Evolutionary conservation across 2,888 invertebrate species (phyloP).

Genomic region (Agrochola litura): DNA sequence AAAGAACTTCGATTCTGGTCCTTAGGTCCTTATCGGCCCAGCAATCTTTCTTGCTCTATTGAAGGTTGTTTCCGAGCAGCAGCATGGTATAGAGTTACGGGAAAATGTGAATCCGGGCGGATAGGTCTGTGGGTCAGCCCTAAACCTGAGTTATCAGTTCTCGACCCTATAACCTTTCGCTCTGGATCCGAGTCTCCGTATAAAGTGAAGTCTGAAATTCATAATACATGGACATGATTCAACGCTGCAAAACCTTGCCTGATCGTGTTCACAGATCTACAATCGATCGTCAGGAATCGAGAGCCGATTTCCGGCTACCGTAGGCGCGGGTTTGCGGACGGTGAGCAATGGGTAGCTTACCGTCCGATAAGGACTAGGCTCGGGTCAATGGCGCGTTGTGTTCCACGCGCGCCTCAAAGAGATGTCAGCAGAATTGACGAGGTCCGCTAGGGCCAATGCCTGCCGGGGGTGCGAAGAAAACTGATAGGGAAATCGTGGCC

Average conservation of each 20-base stretch:
- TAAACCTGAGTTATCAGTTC: not conserved
- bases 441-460: too few species aligned
- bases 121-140: not conserved
- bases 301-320: too few species aligned
- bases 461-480: too few species aligned
- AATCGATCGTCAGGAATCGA: not conserved
- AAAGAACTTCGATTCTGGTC: too few species aligned
- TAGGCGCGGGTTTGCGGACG: too few species aligned
- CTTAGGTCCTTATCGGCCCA: not conserved
- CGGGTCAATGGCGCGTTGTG: too few species aligned
- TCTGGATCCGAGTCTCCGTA: not conserved
- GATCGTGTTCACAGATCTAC: not conserved
- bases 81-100: not conserved
- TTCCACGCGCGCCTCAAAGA: too few species aligned
- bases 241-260: not conserved
- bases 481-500: too few species aligned
- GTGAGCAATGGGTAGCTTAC: too few species aligned
- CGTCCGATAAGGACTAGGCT: too few species aligned
- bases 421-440: too few species aligned
- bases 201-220: not conserved
- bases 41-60: not conserved
- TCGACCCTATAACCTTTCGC: not conserved
- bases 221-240: not conserved
- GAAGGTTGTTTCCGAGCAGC: not conserved
- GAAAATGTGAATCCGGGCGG: not conserved